Evolutionary conservation across 1,140 invertebrate species (phyloP).

Genomic region (Zaprionus inermis): DNA sequence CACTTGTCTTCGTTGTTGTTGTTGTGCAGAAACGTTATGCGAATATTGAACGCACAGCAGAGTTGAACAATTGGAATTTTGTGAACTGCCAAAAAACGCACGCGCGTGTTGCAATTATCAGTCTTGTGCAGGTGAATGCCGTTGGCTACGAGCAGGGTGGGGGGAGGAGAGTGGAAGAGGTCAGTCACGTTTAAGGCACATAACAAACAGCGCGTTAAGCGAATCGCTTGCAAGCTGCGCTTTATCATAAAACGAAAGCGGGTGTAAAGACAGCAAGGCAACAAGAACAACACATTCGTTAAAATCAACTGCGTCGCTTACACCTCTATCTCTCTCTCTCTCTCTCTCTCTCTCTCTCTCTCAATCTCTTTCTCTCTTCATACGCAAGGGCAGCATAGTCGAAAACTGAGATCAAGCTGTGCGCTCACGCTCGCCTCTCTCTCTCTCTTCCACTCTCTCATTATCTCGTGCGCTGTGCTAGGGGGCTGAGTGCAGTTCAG

Average conservation of each 20-base stretch:
- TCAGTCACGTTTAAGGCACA: slow-evolving; percentile 51
- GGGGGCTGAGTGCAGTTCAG: slow-evolving; percentile 20
- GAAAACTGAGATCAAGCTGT: slow-evolving; percentile 31
- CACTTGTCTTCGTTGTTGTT: neutral
- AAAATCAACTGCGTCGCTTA: neutral
- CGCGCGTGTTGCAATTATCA: slow-evolving; percentile 45
- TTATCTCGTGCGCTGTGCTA: neutral
- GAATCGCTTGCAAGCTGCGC: slow-evolving; percentile 53
- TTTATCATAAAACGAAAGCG: slow-evolving; percentile 44
- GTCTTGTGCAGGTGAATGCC: slow-evolving; percentile 6
- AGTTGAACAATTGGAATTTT: slow-evolving; percentile 47
- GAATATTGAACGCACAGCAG: slow-evolving; percentile 14
- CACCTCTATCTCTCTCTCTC: neutral
- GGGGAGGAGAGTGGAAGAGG: neutral
- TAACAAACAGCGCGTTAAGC: slow-evolving; percentile 35
- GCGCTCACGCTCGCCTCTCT: slow-evolving; percentile 19
- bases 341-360: neutral
- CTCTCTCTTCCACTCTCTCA: neutral
- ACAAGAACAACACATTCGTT: neutral
- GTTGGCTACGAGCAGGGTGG: neutral
- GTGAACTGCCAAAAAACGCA: slow-evolving; percentile 48
- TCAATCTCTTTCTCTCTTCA: neutral
- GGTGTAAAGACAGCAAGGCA: neutral
- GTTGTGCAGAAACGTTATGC: slow-evolving; percentile 15
- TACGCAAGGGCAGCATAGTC: slow-evolving; percentile 41